Base-by-base conservation (phyloP, 2,113 vertebrate species). In the Rhabdornis inornatus region DNA sequence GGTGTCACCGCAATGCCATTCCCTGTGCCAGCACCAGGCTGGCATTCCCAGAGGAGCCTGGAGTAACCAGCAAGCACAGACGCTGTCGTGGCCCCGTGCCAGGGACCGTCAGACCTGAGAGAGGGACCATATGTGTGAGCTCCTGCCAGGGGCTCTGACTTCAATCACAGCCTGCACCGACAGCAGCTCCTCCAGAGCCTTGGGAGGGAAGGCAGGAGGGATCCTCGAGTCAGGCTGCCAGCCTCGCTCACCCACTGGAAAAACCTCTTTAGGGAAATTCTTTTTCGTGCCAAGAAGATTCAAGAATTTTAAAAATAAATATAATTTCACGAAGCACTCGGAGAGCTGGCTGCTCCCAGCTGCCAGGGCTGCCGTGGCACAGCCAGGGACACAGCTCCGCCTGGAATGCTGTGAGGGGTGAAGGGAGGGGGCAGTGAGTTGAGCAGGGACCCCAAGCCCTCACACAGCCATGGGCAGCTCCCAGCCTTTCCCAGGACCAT, bases 261-360 rank as follows among this genome's bases (percentile, higher is more conserved):
- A 88, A 72, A 69, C 35, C 87, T 95, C 94, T 90, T 59, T 12
- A 92, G 92, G 94, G 89, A 83, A 97, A 74, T 72, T 52, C 75
- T 52, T n/a, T 44, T 69, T 57, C 93, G 68, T 95, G 95, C 90
- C 94, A 95, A 92, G 93, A 94, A 87, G 90, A 92, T 82, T 90
- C 70, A 87, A 76, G 93, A 39, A 49, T 89, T 91, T 83, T 61
- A 88, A 88, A 87, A 92, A 87, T 75, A 91, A 89, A 33, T 33
- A 22, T 21, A 33, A 65, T 76, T 80, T 57, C 52, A 11, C 1
- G 1, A 53, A 88, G 75, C 49, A 0, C 19, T 71, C 0, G 2
- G 47, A 55, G 84, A 39, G n/a, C 69, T 63, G 88, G 44, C 92
- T 76, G 78, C 69, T 89, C 77, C 2, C 5, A 1, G 40, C 86